Evolutionary conservation across 2,113 vertebrate species (phyloP).

Genomic region (Nyctereutes procyonoides): DNA sequence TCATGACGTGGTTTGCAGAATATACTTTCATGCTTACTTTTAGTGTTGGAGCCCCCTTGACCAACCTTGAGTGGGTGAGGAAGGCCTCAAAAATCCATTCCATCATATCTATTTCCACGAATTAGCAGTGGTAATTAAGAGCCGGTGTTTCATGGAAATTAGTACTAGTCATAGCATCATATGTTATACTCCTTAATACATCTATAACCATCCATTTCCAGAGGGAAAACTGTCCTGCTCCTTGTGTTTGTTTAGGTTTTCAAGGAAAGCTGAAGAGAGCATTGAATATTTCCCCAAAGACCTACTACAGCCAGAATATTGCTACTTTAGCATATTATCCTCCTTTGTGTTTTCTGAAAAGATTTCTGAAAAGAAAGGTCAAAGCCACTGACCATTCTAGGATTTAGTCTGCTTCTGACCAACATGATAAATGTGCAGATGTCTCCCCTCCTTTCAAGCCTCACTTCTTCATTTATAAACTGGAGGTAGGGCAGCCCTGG

Average conservation of each 20-base stretch:
- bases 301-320: slow-evolving; percentile 19
- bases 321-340: background rate
- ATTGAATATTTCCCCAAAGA: slow-evolving; percentile 67
- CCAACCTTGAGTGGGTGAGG: background rate
- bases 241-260: slow-evolving; percentile 76
- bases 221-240: slow-evolving; percentile 50
- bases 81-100: background rate
- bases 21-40: background rate
- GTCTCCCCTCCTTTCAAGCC: background rate
- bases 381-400: background rate
- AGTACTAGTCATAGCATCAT: background rate
- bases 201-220: slow-evolving; percentile 63
- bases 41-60: background rate
- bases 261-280: slow-evolving; percentile 68
- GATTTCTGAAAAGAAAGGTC: background rate
- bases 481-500: background rate
- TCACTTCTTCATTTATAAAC: background rate
- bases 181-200: slow-evolving; percentile 73
- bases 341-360: slow-evolving; percentile 64
- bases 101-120: background rate
- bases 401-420: background rate
- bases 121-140: background rate
- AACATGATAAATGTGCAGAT: background rate
- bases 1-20: background rate
- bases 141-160: background rate